Conservation (phyloP, 2,113 vertebrate genomes). For the Petrocephalus zakoni region DNA sequence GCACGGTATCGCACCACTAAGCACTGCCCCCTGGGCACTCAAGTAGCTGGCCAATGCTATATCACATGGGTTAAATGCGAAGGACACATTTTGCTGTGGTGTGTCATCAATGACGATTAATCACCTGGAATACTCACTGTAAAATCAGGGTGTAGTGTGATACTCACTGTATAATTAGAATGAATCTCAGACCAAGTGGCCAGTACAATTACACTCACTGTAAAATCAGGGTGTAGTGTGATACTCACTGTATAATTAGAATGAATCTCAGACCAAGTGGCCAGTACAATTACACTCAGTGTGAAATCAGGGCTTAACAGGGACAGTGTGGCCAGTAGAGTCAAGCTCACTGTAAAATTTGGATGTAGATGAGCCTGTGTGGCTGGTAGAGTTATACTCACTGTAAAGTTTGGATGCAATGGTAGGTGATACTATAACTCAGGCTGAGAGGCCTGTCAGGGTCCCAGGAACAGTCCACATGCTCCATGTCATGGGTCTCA, state of each 20-base stretch:
- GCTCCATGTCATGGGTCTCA: conserved; percentile 39
- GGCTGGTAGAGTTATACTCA: conserved; percentile 23
- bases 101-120: too few relatives aligned
- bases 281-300: background rate
- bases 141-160: background rate
- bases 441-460: conserved; percentile 17
- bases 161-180: too few relatives aligned
- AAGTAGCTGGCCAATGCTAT: too few relatives aligned
- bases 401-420: conserved; percentile 40
- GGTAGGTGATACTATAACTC: background rate
- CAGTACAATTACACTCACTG: background rate
- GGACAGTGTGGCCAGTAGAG: too few relatives aligned
- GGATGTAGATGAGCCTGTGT: background rate
- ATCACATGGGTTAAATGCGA: too few relatives aligned
- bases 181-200: background rate
- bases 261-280: background rate
- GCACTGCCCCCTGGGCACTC: too few relatives aligned
- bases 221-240: background rate
- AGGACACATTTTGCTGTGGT: too few relatives aligned
- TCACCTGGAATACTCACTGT: background rate
- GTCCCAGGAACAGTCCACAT: conserved; percentile 43
- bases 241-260: too few relatives aligned
- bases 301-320: background rate
- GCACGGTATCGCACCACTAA: too few relatives aligned
- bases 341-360: background rate